These are phyloP conservation scores for Brachionus rubens DNA, from an alignment of 1,140 invertebrate genomes.

Conservation along the genomic window DNA sequence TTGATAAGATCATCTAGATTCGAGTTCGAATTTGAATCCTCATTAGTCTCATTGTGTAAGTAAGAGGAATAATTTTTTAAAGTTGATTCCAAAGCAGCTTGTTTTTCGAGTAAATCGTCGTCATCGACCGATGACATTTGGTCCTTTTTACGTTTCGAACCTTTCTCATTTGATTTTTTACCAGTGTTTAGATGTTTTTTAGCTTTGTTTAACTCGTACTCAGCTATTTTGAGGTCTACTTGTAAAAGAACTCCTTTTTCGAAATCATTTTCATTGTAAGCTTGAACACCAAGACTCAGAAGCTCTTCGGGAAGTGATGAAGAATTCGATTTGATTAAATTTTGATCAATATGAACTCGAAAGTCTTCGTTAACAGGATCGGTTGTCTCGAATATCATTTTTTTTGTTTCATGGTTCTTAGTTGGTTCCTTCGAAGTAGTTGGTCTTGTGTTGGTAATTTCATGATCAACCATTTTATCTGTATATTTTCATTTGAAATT, in stretches of 20 bases:
- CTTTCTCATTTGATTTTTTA: not conserved
- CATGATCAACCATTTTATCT: too few relatives aligned
- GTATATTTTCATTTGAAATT: too few relatives aligned
- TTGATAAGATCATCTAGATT: not conserved
- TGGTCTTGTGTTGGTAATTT: too few relatives aligned
- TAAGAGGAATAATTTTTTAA: not conserved
- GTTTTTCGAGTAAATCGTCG: slow-evolving; percentile 6
- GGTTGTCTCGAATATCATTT: too few relatives aligned
- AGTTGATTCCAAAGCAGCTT: slow-evolving; percentile 15
- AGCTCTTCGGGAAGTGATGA: slow-evolving; percentile 27
- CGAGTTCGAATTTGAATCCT: not conserved
- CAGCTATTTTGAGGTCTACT: slow-evolving; percentile 36
- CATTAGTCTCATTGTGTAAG: not conserved
- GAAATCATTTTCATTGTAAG: slow-evolving; percentile 39
- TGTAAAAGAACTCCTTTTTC: slow-evolving; percentile 31
- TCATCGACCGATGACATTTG: not conserved
- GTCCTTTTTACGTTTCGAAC: not conserved
- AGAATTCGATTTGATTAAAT: slow-evolving; percentile 25
- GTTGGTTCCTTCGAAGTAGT: too few relatives aligned
- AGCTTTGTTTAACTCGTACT: slow-evolving; percentile 25
- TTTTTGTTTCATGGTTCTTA: too few relatives aligned
- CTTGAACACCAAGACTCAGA: not conserved
- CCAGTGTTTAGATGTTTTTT: not conserved
- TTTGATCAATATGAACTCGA: slow-evolving; percentile 10
- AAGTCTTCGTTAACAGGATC: not conserved